Evolutionary conservation across 1,140 invertebrate species (phyloP).

Genomic region (Eufriesea mexicana): DNA sequence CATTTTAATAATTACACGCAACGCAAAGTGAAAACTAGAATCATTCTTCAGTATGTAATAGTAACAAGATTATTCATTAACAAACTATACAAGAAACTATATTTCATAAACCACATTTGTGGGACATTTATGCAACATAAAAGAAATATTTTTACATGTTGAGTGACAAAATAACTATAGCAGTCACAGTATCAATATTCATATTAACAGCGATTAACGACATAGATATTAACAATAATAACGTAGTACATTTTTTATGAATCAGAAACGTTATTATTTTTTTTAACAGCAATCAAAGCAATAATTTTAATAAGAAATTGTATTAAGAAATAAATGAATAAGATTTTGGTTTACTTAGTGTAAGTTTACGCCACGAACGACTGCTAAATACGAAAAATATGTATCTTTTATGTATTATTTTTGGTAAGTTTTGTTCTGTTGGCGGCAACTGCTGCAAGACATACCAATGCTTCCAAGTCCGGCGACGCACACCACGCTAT

Average conservation of each 20-base stretch:
- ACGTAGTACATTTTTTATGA: constrained; percentile 34
- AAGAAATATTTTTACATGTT: constrained; percentile 48
- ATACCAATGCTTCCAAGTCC: constrained; percentile 80
- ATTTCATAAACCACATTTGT: constrained; percentile 34
- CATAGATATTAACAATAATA: constrained; percentile 60
- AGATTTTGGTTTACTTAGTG: constrained; percentile 58
- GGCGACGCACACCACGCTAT: constrained; percentile 80
- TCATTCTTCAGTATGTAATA: constrained; percentile 49
- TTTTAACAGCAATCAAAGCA: constrained; percentile 62
- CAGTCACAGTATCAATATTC: constrained; percentile 60
- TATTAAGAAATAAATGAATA: constrained; percentile 58
- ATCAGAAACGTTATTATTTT: constrained; percentile 40
- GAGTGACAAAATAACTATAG: constrained; percentile 58
- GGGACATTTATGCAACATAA: constrained; percentile 48
- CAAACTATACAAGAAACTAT: constrained; percentile 52
- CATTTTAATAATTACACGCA: constrained; percentile 53
- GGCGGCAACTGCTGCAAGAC: constrained; percentile 79
- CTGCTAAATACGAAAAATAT: constrained; percentile 45
- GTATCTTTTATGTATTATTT: constrained; percentile 67
- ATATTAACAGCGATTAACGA: constrained; percentile 65
- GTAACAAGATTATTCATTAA: constrained; percentile 51
- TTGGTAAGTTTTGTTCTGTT: constrained; percentile 82
- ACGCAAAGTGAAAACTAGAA: constrained; percentile 56
- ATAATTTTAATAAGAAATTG: constrained; percentile 58
- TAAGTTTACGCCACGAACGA: constrained; percentile 37